A percentile compares a stretch with the other conserved stretches of the same genome.
Conservation (phyloP, 1,140 invertebrate genomes). For the Ruditapes philippinarum region DNA sequence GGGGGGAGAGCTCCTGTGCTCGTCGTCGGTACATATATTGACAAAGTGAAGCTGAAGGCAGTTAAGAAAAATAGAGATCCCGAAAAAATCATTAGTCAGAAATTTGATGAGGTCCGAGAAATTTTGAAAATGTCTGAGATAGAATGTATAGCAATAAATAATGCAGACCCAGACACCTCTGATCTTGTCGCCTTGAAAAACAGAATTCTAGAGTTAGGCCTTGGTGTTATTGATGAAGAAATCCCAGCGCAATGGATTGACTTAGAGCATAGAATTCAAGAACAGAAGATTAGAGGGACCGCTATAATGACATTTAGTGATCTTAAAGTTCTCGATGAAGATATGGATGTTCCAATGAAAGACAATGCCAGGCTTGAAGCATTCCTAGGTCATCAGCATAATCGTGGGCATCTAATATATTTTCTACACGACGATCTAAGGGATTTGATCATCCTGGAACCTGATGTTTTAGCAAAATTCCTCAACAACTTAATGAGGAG, state of each 20-base stretch:
- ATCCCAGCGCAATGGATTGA: conserved; percentile 49
- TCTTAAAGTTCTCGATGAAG: not conserved
- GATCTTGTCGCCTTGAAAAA: not conserved
- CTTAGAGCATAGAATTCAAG: not conserved
- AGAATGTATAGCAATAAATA: conserved; percentile 32
- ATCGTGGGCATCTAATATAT: conserved; percentile 1
- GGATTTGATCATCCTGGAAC: conserved; percentile 17
- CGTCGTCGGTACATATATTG: conserved; percentile 30
- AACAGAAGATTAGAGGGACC: not conserved
- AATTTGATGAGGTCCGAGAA: not conserved
- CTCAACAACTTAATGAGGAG: conserved; percentile 18
- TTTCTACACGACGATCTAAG: not conserved
- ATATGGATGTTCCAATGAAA: conserved; percentile 15
- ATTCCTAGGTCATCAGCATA: conserved; percentile 35
- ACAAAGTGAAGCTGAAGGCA: not conserved
- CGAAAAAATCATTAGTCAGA: not conserved
- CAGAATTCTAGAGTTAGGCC: conserved; percentile 26
- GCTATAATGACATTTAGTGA: conserved; percentile 17
- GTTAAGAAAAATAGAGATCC: not conserved
- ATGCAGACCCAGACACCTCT: not conserved
- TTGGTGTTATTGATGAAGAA: conserved; percentile 23
- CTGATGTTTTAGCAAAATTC: not conserved
- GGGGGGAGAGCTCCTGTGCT: conserved; percentile 12
- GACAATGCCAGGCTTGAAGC: not conserved
- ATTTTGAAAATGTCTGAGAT: not conserved